Evolutionary conservation across 2,888 invertebrate genomes (phyloP).

Genomic region (Oithona nana): DNA sequence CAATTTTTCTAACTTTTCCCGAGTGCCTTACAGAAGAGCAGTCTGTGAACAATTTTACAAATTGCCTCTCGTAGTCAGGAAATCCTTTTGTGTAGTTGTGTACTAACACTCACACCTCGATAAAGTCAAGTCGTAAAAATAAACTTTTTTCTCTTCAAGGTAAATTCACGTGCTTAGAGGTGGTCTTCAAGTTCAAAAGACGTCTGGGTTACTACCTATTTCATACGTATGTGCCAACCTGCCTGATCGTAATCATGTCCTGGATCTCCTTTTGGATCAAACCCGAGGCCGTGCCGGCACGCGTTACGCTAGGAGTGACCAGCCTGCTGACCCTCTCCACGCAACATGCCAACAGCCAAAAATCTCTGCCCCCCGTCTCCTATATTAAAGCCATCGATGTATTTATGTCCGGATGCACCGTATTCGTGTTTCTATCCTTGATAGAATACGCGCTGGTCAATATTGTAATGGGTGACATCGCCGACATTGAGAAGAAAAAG

Average conservation of each 20-base stretch:
- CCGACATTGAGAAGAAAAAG: constrained; percentile 19
- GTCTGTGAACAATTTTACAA: too few species aligned
- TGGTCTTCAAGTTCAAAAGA: constrained; percentile 68
- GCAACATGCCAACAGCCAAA: constrained; percentile 28
- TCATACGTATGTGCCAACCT: constrained; percentile 86
- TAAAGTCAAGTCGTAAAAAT: too few species aligned
- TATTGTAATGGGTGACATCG: constrained; percentile 26
- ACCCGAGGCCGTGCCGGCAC: constrained; percentile 29
- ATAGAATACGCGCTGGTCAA: constrained; percentile 33
- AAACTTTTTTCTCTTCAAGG: constrained; percentile 34
- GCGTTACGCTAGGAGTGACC: constrained; percentile 31
- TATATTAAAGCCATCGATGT: constrained; percentile 33
- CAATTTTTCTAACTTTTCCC: too few species aligned
- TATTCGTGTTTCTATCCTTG: constrained; percentile 31
- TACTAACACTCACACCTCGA: too few species aligned
- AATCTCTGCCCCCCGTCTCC: constrained; percentile 30
- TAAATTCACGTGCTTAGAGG: constrained; percentile 78
- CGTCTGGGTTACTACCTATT: constrained; percentile 78
- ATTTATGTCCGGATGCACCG: constrained; percentile 31
- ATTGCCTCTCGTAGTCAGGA: too few species aligned
- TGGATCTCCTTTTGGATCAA: constrained; percentile 30
- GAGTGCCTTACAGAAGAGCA: too few species aligned
- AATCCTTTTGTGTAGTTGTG: too few species aligned
- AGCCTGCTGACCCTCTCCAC: constrained; percentile 27
- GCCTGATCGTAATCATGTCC: constrained; percentile 85